Percentiles rank a stretch among this genome's conserved stretches.
Evolutionary conservation across 2,888 invertebrate species (phyloP).

Genomic region (Mystacides longicornis): DNA sequence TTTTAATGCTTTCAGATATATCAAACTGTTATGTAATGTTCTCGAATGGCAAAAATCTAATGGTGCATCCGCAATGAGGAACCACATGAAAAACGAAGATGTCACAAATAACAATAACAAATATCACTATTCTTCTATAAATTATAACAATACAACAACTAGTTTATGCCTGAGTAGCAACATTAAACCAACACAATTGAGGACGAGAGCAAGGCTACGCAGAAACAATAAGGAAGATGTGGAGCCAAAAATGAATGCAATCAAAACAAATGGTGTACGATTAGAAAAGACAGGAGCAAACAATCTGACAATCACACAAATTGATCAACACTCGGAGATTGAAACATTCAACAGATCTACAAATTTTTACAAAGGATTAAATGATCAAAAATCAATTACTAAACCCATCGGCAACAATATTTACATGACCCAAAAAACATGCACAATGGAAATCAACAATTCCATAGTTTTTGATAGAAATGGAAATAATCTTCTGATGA

Average conservation of each 20-base stretch:
- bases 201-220: slow-evolving; percentile 18
- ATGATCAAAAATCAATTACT: slow-evolving; percentile 8
- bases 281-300: slow-evolving; percentile 8
- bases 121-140: slow-evolving; percentile 23
- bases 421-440: slow-evolving; percentile 9
- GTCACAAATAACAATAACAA: slow-evolving; percentile 37
- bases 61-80: slow-evolving; percentile 33
- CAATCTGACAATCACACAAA: slow-evolving; percentile 2
- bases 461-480: slow-evolving; percentile 52
- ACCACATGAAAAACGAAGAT: slow-evolving; percentile 42
- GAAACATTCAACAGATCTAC: slow-evolving; percentile 10
- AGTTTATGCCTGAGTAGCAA: slow-evolving; percentile 19
- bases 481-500: slow-evolving; percentile 61
- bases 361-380: slow-evolving; percentile 4
- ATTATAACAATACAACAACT: slow-evolving; percentile 27
- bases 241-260: slow-evolving; percentile 6
- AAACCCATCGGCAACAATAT: background rate
- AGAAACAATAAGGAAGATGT: slow-evolving; percentile 16
- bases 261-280: background rate
- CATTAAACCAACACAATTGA: slow-evolving; percentile 23
- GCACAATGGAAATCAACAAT: slow-evolving; percentile 33
- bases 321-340: slow-evolving; percentile 7
- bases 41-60: slow-evolving; percentile 74
- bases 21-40: slow-evolving; percentile 76
- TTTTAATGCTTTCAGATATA: slow-evolving; percentile 68